Evolutionary conservation across 2,797 vertebrate genomes (phyloP).

Genomic region (Cuniculus paca): DNA sequence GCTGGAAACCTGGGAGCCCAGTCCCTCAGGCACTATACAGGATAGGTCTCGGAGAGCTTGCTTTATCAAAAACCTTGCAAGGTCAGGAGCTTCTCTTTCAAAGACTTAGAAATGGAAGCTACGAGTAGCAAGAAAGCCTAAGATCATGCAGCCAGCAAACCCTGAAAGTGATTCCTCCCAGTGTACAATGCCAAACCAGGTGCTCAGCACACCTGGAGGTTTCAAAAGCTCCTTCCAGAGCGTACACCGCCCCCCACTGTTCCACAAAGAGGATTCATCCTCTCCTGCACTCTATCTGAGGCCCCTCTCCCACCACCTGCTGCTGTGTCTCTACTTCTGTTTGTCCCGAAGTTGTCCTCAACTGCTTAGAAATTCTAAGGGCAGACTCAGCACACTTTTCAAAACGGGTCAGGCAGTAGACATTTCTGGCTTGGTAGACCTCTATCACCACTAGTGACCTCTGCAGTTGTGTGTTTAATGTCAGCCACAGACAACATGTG

Average conservation of each 20-base stretch:
- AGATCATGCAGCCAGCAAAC: background rate
- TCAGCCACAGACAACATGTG: background rate
- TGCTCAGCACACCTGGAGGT: fast-evolving
- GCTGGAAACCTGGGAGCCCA: background rate
- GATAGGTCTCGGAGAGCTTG: background rate
- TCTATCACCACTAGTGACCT: background rate
- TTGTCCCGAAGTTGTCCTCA: background rate
- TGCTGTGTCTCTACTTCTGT: background rate
- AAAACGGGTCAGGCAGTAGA: background rate
- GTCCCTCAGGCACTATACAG: background rate
- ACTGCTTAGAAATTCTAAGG: background rate
- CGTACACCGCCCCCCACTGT: fast-evolving
- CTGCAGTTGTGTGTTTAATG: fast-evolving
- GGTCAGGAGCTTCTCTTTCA: background rate
- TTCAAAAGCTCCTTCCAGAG: background rate
- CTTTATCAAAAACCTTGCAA: background rate
- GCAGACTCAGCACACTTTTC: background rate
- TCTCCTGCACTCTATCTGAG: fast-evolving
- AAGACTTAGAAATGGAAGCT: background rate
- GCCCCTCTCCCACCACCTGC: too few relatives aligned
- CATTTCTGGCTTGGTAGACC: background rate
- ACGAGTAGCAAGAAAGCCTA: background rate
- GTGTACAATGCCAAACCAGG: background rate
- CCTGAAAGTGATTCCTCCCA: background rate
- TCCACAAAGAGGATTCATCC: fast-evolving